Evolutionary conservation across 2,113 vertebrate genomes (phyloP).

Genomic region (Leuciscus idus): DNA sequence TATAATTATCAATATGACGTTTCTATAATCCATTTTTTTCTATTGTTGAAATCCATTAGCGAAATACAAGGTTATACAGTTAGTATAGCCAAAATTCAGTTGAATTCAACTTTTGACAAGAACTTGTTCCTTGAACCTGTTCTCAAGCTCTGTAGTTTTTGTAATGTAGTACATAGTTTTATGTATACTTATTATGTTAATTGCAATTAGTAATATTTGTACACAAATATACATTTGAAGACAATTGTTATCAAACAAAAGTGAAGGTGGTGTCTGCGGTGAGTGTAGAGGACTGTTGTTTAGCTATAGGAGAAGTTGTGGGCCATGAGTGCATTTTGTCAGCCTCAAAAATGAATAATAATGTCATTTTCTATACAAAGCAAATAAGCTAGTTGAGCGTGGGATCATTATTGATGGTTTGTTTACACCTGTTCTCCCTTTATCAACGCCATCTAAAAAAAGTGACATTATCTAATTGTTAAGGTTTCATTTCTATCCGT

Average conservation of each 20-base stretch:
- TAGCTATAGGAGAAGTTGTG: too few relatives aligned
- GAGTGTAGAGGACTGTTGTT: too few relatives aligned
- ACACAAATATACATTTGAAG: not conserved
- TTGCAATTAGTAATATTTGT: not conserved
- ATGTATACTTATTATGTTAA: not conserved
- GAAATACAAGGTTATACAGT: too few relatives aligned
- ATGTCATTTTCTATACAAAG: not conserved
- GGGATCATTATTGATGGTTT: not conserved
- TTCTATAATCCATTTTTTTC: not conserved
- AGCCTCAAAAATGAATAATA: not conserved
- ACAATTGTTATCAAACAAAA: not conserved
- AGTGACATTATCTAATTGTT: not conserved
- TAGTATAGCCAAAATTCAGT: too few relatives aligned
- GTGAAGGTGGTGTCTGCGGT: too few relatives aligned
- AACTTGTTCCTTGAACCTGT: not conserved
- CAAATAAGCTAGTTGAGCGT: not conserved
- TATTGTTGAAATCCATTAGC: not conserved
- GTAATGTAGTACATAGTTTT: not conserved
- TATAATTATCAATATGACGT: not conserved
- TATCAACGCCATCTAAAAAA: not conserved
- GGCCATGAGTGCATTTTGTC: not conserved
- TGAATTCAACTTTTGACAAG: too few relatives aligned
- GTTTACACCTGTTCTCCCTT: not conserved
- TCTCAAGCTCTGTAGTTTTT: not conserved
- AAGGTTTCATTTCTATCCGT: too few relatives aligned